Conservation (phyloP, 1,140 invertebrate species). For the Myzus persicae region DNA sequence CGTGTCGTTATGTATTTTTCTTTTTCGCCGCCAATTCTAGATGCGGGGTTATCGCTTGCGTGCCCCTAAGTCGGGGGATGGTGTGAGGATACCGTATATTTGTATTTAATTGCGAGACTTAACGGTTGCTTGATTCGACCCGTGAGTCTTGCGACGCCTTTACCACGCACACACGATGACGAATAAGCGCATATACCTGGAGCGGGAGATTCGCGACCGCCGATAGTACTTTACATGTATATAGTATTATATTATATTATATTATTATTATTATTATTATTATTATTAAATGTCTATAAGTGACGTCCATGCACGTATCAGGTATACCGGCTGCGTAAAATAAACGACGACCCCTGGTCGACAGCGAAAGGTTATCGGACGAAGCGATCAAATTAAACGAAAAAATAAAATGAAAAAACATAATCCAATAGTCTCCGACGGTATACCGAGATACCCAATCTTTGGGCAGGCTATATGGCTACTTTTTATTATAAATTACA, state of each 20-base stretch:
- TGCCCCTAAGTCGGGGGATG: constrained; percentile 15
- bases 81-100: not conserved
- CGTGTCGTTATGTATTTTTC: not conserved
- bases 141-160: not conserved
- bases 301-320: not conserved
- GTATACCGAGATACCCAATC: not conserved
- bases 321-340: not conserved
- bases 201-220: not conserved
- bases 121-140: not conserved
- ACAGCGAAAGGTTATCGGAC: constrained; percentile 20
- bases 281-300: constrained; percentile 16
- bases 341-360: not conserved
- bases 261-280: constrained; percentile 4
- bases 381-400: not conserved
- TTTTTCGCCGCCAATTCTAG: not conserved
- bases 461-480: not conserved
- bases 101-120: constrained; percentile 1
- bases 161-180: too few relatives aligned
- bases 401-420: not conserved
- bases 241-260: not conserved
- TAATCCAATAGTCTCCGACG: not conserved
- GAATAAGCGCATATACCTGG: not conserved
- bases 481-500: constrained; percentile 38
- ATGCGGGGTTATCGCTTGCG: not conserved
- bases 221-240: not conserved